Percentiles rank a stretch among this genome's conserved stretches.
Evolutionary conservation across 2,797 vertebrate genomes (phyloP).

Genomic region (Chelidonichthys spinosus): DNA sequence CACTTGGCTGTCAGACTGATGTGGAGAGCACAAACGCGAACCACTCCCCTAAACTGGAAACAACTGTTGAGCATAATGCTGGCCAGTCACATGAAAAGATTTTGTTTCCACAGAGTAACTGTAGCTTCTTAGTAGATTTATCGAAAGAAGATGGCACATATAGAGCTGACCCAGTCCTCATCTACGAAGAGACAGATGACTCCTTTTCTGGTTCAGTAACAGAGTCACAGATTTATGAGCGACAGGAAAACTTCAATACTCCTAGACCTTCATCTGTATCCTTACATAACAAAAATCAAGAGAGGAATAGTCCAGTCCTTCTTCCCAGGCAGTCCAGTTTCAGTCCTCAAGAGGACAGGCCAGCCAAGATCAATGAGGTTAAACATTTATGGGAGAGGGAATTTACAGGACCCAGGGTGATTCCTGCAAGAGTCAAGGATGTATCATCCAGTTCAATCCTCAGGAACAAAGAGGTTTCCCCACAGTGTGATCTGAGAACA

Average conservation of each 20-base stretch:
- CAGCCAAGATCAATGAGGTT: constrained; percentile 50
- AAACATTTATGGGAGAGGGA: constrained; percentile 73
- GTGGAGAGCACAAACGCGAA: constrained; percentile 2
- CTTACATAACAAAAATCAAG: constrained; percentile 1
- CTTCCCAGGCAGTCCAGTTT: constrained; percentile 16
- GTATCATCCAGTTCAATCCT: constrained; percentile 22
- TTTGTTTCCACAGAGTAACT: constrained; percentile 14
- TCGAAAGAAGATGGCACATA: constrained; percentile 63
- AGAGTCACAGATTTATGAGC: constrained; percentile 31
- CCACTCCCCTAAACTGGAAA: constrained; percentile 10
- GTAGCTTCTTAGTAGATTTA: constrained; percentile 8
- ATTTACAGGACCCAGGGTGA: constrained; percentile 43
- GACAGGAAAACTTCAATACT: not conserved
- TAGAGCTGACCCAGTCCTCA: constrained; percentile 65
- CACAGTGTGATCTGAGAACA: constrained; percentile 23
- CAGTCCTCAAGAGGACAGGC: constrained; percentile 54
- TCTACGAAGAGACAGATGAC: constrained; percentile 64
- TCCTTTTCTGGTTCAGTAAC: constrained; percentile 32
- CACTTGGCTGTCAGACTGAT: constrained; percentile 1
- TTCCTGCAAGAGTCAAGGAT: constrained; percentile 36
- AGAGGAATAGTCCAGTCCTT: constrained; percentile 3
- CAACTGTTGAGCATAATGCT: not conserved
- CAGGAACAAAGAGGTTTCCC: constrained; percentile 12
- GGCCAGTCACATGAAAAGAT: constrained; percentile 12
- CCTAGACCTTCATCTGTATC: not conserved